Conservation (phyloP, 2,888 invertebrate genomes). For the Troides helena region DNA sequence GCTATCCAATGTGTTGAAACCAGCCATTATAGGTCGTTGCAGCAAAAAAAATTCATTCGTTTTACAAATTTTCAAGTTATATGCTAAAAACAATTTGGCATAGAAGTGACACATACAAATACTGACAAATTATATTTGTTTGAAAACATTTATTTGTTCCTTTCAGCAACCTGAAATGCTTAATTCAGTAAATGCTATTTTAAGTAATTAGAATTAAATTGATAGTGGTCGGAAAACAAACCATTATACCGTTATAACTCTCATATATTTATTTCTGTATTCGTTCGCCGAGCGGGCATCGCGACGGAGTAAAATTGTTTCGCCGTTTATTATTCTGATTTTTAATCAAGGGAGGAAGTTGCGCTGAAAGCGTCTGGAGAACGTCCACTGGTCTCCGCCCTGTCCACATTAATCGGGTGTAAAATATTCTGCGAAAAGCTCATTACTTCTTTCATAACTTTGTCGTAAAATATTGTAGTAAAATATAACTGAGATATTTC, state of each 20-base stretch:
- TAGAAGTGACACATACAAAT: too few species aligned
- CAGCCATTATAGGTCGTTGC: too few species aligned
- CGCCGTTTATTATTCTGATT: constrained; percentile 73
- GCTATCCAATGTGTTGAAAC: too few species aligned
- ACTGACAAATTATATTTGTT: too few species aligned
- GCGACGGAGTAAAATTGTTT: constrained; percentile 66
- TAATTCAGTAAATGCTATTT: not conserved
- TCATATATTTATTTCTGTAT: not conserved
- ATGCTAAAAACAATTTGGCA: too few species aligned
- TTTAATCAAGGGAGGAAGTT: constrained; percentile 73
- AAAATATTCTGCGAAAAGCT: constrained; percentile 53
- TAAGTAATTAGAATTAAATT: not conserved
- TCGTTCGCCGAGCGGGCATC: constrained; percentile 23
- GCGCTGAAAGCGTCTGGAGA: constrained; percentile 54
- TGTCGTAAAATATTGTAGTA: not conserved
- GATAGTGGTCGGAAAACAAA: not conserved
- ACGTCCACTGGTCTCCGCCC: constrained; percentile 52
- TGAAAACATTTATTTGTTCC: too few species aligned
- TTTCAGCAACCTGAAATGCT: too few species aligned
- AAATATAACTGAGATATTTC: too few species aligned
- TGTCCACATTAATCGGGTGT: constrained; percentile 59
- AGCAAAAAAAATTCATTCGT: too few species aligned
- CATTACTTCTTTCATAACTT: constrained; percentile 1
- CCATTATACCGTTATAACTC: not conserved
- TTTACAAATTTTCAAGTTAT: too few species aligned